Evolutionary conservation across 2,113 vertebrate genomes (phyloP), one percentile per base, ranked within the genome.

Genomic region (Gobius niger): DNA sequence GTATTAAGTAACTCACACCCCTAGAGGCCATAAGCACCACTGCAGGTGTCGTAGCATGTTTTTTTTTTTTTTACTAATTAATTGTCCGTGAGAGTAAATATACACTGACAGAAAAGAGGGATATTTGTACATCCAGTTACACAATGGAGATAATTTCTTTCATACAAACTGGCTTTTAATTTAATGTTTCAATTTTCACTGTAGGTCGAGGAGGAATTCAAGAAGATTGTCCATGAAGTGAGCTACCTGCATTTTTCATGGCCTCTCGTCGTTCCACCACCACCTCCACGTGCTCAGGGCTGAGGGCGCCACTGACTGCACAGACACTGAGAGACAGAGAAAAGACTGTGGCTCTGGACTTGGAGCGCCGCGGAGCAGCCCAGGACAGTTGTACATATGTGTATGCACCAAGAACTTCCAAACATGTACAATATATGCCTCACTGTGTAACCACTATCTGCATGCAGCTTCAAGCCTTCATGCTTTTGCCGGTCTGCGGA

Each of bases 151-250:
- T n/a, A n/a, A n/a, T n/a, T n/a, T n/a, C n/a, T n/a, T n/a, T n/a
- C n/a, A n/a, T n/a, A n/a, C n/a, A n/a, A n/a, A n/a, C n/a, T n/a
- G n/a, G n/a, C n/a, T n/a, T n/a, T n/a, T 34, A 34, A 56, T 11
- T 1, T 56, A 4, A 13, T 51, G 40, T 11, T 24, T 18, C 54
- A 42, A 9, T 60, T 63, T 44, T 12, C 54, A 9, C 42, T 53
- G 51, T 65, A 88, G 85, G 51, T 78, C 56, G 0, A 67, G 51
- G 44, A 81, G 67, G 57, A 63, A 9, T 51, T 79, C 51, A 47
- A 76, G 47, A 10, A 49, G 0, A 7, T 13, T 49, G 56, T 65
- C 65, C 9, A 54, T 78, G 70, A 83, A 47, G 68, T 69, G 41
- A 15, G 40, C 14, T 78, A 74, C 15, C 11, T 68, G 63, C 68